Percentiles rank a stretch among this genome's conserved stretches.
Evolutionary conservation across 2,888 invertebrate species (phyloP).

Genomic region (Lepeophtheirus nordmannii): DNA sequence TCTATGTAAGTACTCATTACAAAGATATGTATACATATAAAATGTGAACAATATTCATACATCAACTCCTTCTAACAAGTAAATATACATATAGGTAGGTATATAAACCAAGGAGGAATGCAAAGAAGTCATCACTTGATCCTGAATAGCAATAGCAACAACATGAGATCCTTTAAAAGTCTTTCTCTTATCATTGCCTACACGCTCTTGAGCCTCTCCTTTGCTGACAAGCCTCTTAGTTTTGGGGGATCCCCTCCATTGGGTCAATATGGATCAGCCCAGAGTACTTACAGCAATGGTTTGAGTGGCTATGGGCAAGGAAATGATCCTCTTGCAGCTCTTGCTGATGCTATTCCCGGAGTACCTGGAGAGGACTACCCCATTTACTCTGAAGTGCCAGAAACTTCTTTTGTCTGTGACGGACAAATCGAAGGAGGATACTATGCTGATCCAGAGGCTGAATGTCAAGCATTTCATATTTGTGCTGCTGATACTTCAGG

Average conservation of each 20-base stretch:
- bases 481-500: background rate
- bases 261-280: background rate
- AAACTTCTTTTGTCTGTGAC: constrained; percentile 13
- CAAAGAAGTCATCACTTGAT: no score
- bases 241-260: background rate
- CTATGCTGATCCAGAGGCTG: constrained; percentile 19
- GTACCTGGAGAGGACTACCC: constrained; percentile 11
- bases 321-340: background rate
- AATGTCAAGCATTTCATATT: constrained; percentile 16
- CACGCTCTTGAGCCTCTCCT: no score
- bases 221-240: no score
- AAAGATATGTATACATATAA: no score
- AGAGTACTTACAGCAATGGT: background rate
- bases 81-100: no score
- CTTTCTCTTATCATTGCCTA: no score
- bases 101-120: no score
- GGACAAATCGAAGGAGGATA: constrained; percentile 12
- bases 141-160: no score
- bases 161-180: no score
- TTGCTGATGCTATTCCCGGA: constrained; percentile 11
- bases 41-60: no score
- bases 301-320: background rate
- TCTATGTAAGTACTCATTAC: no score
- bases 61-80: no score
- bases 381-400: constrained; percentile 15